Base-by-base conservation (phyloP, 1,140 invertebrate genomes). In the Mizuhopecten yessoensis region DNA sequence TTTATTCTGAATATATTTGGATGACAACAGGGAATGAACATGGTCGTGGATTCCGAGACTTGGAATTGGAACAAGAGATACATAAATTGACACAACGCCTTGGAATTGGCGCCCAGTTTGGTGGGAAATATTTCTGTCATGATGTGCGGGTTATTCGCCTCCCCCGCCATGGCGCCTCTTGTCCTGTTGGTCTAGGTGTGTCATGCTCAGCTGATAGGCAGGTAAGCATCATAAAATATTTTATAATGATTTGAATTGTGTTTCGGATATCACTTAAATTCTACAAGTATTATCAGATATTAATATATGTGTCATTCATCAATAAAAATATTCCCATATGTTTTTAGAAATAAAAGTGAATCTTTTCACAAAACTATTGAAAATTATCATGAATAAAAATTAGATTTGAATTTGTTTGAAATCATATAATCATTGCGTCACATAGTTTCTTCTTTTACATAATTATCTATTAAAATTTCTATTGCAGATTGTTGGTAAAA, bases 51-150 rank as follows among this genome's bases (percentile, higher is more conserved):
- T 97, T 97, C 89, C 92, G 96, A 36, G 96, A 97, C 89, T 90
- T 95, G 11, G 94, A 96, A 86, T 91, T 96, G 20, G 96, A 97
- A 91, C 57, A 94, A 45, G 90, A 96, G 88, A 96, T 97, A 36
- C 95, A 96, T 86, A 93, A 95, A 90, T 89, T 97, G 90, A 96
- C 96, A 5, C 94, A 96, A 87, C 94, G 92, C 34, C 94, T 95
- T 29, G 96, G 96, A 10, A 97, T 97, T 89, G 96, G 96, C 0
- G 96, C 96, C 13, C 96, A 97, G 95, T 97, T 97, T 94, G 96
- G 96, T 15, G 96, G 96, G 3, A 96, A 96, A 92, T 97, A 97
- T 93, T 97, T 97, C 94, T 96, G 96, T 92, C 96, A 97, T 93
- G 96, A 97, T 93, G 96, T 97, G 0, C 93, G 96, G 34, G 96